These are phyloP conservation scores for Mola mola DNA, from an alignment of 2,113 vertebrate species.

Conservation along the genomic window DNA sequence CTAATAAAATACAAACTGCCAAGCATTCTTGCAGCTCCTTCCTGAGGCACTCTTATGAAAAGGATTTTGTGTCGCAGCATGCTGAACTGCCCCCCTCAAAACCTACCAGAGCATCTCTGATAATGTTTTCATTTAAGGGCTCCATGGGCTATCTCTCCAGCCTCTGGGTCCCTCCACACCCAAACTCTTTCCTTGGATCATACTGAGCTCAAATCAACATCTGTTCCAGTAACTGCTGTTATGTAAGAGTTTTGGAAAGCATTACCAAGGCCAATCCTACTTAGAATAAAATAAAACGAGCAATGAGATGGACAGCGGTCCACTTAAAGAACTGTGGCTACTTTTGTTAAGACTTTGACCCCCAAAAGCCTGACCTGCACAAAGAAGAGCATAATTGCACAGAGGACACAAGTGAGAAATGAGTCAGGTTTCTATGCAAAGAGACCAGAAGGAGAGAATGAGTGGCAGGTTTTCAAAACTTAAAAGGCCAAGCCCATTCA, in stretches of 20 bases:
- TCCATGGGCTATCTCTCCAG: conserved; percentile 60
- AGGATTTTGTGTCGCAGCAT: conserved; percentile 59
- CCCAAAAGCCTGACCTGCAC: conserved; percentile 10
- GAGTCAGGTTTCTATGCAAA: conserved; percentile 19
- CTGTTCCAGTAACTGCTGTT: conserved; percentile 76
- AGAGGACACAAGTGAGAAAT: background rate
- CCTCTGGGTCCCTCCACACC: conserved; percentile 61
- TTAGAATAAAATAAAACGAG: conserved; percentile 53
- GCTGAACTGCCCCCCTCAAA: conserved; percentile 50
- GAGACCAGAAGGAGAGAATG: conserved; percentile 6
- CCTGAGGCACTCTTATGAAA: conserved; percentile 68
- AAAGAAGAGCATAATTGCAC: background rate
- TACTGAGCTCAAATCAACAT: conserved; percentile 73
- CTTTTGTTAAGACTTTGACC: conserved; percentile 26
- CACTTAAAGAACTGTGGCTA: conserved; percentile 12
- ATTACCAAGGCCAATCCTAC: conserved; percentile 51
- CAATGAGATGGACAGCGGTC: conserved; percentile 13
- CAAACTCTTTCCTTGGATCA: conserved; percentile 62
- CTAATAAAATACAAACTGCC: conserved; percentile 72
- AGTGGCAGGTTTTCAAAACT: conserved; percentile 51
- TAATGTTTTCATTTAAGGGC: conserved; percentile 73
- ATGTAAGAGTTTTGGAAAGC: conserved; percentile 68
- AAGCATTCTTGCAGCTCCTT: conserved; percentile 64
- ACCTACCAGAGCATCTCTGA: conserved; percentile 57
- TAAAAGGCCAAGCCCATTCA: conserved; percentile 55